Conservation (phyloP, 2,797 vertebrate genomes). For the Hemitrygon akajei region DNA sequence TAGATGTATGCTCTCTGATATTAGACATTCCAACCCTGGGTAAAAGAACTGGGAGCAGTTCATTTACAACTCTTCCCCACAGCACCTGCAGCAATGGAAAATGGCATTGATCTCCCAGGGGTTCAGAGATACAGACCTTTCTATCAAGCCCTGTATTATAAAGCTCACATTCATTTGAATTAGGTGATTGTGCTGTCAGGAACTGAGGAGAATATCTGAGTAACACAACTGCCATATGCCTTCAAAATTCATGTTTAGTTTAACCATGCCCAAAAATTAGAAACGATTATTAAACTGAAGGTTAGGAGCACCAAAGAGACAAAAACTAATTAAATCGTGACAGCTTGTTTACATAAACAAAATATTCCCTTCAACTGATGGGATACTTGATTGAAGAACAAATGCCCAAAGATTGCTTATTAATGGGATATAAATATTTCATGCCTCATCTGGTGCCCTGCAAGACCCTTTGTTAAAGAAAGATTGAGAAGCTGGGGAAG, state of each 20-base stretch:
- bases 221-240: neutral
- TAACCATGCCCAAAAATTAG: neutral
- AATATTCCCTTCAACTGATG: neutral
- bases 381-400: neutral
- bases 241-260: neutral
- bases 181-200: neutral
- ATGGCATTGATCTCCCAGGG: neutral
- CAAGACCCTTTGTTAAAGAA: neutral
- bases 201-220: neutral
- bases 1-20: too few species aligned
- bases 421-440: slow-evolving; percentile 3
- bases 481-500: slow-evolving; percentile 16
- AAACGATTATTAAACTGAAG: neutral
- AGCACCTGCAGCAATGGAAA: too few species aligned
- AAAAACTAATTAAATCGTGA: neutral
- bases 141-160: neutral
- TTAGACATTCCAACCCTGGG: too few species aligned
- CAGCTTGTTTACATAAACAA: neutral
- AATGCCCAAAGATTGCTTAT: neutral
- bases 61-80: too few species aligned
- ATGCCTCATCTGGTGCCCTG: neutral
- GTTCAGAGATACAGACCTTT: neutral
- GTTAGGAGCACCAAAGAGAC: neutral
- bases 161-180: neutral
- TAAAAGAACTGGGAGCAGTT: too few species aligned